Base-by-base conservation (phyloP, 2,113 vertebrate species). In the Notechis scutatus region DNA sequence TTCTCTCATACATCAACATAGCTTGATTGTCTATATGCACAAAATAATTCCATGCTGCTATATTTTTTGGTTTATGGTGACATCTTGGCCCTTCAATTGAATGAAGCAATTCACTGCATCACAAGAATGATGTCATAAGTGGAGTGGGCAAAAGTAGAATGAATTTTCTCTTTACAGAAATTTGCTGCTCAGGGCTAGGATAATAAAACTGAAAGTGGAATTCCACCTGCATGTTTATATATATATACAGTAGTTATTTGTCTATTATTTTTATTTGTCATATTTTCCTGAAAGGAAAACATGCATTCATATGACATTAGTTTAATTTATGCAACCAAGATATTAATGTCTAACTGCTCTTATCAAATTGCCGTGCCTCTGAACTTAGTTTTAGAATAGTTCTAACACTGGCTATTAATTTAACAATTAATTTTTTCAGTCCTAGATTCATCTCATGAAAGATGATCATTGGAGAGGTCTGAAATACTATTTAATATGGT, bases 401-500 rank as follows among this genome's bases (percentile, higher is more conserved):
- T 90, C 42, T 47, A 61, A 87, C 91, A 93, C 94, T 94, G 97
- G 57, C 95, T 93, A 91, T 94, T 45, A 94, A 93, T 87, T n/a
- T 15, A 93, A 47, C 1, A 93, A 92, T 93, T 92, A 90, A 89
- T 95, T 94, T 93, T 85, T 92, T 23, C 56, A 91, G 1, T 85
- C 4, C 20, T 93, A 81, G 94, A 94, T 93, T 94, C 21, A 91
- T 92, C 91, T 55, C 10, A 81, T 95, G 69, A 57, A 93, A 89
- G 74, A 81, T 81, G 39, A 42, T 42, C 29, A 42, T 81, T 85
- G 94, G 94, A 94, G 92, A 42, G 93, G 92, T 26, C n/a, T 64
- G 95, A 95, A 91, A 96, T 94, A 94, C 93, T 95, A 91, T 81
- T 81, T 81, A 42, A 81, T 95, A 85, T 93, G 2, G 91, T 95